Base-by-base conservation (phyloP, 2,797 vertebrate species). In the Lithobates sylvaticus region DNA sequence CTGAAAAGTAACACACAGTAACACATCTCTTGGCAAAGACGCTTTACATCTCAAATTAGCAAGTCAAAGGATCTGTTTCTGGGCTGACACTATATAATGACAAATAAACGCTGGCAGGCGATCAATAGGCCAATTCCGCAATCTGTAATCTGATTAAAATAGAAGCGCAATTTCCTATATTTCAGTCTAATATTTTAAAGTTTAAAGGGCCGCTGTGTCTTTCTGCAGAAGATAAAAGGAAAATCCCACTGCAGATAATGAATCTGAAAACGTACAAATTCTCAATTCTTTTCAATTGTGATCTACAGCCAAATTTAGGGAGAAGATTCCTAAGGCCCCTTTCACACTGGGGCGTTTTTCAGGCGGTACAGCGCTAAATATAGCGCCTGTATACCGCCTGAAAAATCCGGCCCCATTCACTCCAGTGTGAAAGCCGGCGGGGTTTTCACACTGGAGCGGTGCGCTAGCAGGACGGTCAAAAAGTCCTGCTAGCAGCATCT, bases 21-120 rank as follows among this genome's bases (percentile, higher is more conserved):
- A 76, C 78, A 61, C 68, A 79, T 81, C 79, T 86, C 36, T 81
- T 81, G 78, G 84, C 84, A 67, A 50, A 75, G 54, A 86, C 54
- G 72, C 36, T 71, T 77, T 71, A 82, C 26, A 82, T 81, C 47
- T 47, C 67, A 86, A 81, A 86, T 86, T 81, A 81, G 78, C 71
- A 86, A 86, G 67, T 81, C 64, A 86, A 86, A 76, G 71, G 78
- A 81, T 86, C 84, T 81, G 71, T 71, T 81, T 81, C 78, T 70
- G 65, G 69, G 65, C 72, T 36, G 72, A 76, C 71, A 72, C 78
- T 54, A 81, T 81, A 86, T 81, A 86, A 86, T 81, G 78, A 70
- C 58, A 86, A 86, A 81, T 81, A 81, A 86, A 81, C 42, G 42
- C 78, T 81, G 78, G 78, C 84, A 86, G 71, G 5, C 61, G 65